Conservation (phyloP, 2,797 vertebrate species). For the Natrix natrix region DNA sequence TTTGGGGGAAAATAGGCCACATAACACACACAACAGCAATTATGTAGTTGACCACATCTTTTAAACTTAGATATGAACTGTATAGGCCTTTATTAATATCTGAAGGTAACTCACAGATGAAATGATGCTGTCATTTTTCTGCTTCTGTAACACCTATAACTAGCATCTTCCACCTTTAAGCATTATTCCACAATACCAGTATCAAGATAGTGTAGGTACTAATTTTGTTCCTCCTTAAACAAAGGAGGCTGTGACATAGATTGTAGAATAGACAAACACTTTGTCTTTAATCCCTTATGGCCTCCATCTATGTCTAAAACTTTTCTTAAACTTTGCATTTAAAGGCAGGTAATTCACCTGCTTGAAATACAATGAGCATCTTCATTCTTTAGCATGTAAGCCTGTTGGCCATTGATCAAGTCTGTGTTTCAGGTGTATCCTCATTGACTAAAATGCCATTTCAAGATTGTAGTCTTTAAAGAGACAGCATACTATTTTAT, state of each 20-base stretch:
- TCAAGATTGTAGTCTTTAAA: background rate
- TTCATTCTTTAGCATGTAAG: background rate
- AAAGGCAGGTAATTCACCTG: background rate
- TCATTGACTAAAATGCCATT: background rate
- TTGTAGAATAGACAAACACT: background rate
- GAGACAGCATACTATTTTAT: background rate
- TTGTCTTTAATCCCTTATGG: background rate
- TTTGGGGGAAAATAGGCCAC: conserved; percentile 3
- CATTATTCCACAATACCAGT: background rate
- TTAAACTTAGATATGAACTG: background rate
- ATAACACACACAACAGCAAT: background rate
- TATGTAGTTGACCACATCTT: background rate
- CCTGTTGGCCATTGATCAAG: background rate
- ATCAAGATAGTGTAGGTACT: background rate
- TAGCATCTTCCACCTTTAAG: no score
- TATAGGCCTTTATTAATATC: background rate
- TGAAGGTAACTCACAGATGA: background rate
- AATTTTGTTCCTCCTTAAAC: background rate
- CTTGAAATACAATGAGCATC: background rate
- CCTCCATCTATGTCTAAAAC: background rate
- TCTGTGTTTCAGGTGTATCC: background rate
- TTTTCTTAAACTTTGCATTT: background rate
- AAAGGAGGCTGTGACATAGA: background rate
- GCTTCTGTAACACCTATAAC: background rate
- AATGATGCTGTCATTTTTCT: background rate